These are phyloP conservation scores for Ahaetulla prasina DNA, from an alignment of 2,113 vertebrate species.

Conservation along the genomic window DNA sequence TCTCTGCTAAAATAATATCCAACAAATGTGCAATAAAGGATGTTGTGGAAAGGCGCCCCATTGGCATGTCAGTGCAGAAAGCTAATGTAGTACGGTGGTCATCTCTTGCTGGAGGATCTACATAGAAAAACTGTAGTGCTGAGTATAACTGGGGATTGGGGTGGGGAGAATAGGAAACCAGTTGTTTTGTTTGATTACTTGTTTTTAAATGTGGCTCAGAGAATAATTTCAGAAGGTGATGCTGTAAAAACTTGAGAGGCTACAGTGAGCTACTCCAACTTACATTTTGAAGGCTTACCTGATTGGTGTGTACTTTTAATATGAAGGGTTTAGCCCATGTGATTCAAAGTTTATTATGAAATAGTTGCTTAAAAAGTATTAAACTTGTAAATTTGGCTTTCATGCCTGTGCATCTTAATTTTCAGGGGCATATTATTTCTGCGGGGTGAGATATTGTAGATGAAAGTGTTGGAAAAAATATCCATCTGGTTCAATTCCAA, in stretches of 20 bases:
- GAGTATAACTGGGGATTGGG: not conserved
- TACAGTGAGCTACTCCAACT: not conserved
- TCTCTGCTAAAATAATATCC: not conserved
- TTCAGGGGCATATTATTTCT: accelerated
- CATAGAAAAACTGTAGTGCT: slow-evolving; percentile 18
- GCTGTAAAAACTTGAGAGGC: slow-evolving; percentile 5
- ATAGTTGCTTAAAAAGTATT: not conserved
- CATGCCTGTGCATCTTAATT: not conserved
- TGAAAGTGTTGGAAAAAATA: too few species aligned
- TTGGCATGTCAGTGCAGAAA: not conserved
- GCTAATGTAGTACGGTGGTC: slow-evolving; percentile 21
- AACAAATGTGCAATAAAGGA: accelerated
- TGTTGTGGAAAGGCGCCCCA: slow-evolving; percentile 20
- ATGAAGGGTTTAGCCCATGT: not conserved
- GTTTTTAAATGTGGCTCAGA: slow-evolving; percentile 20
- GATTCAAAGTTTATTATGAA: slow-evolving; percentile 8
- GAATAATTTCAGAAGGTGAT: slow-evolving; percentile 33
- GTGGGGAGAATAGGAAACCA: not conserved
- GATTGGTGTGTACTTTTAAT: not conserved
- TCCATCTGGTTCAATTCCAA: too few species aligned
- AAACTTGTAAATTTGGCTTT: not conserved
- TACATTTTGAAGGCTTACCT: slow-evolving; percentile 16
- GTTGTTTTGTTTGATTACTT: slow-evolving; percentile 31
- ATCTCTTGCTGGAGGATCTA: slow-evolving; percentile 13
- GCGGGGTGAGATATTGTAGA: not conserved